Base-by-base conservation (phyloP, 2,888 invertebrate species). In the Penaeus monodon region DNA sequence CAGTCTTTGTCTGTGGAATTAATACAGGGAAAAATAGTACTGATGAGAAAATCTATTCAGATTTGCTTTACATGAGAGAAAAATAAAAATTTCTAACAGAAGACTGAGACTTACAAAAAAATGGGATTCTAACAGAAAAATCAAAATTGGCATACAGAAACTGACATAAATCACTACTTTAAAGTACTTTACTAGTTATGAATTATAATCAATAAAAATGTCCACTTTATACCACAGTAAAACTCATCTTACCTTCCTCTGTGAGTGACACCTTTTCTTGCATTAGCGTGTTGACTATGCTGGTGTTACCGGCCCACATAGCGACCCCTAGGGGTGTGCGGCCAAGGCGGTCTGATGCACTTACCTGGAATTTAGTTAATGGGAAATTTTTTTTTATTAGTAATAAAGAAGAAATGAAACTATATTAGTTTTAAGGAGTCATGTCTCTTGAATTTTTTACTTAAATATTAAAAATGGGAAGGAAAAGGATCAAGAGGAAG, bases 301-400 rank as follows among this genome's bases (percentile, higher is more conserved):
- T 76, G 33, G 88, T 88, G 68, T 90, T 85, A 10, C 90, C 90
- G 10, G 88, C 80, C 88, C 88, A 90, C 65, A 88, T 82, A 8
- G 88, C 88, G 77, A 88, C 64, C 2, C 90, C 90, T 44, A 90
- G 77, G 6, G 90, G 90, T 4, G 87, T 88, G n/a, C 88, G 82
- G 20, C 88, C 87, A 29, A 87, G 70, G 1, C 88, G 66, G 44
- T 90, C 88, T 8, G 64, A 65, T 20, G 90, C 79, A 49, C 88
- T 88, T 29, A 88, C 90, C 90, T 90, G 65, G 33, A 38, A 38
- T 17, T 8, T 24, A 44, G 70, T 24, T 24, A 7, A 27, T 70
- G 2, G 24, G 27, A 29, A 70, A 70, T 10, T 6, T 20, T 6
- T 20, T 10, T 27, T 2, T 22, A 27, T 27, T 4, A 57, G 22